Evolutionary conservation across 2,797 vertebrate species (phyloP).

Genomic region (Brotula barbata): DNA sequence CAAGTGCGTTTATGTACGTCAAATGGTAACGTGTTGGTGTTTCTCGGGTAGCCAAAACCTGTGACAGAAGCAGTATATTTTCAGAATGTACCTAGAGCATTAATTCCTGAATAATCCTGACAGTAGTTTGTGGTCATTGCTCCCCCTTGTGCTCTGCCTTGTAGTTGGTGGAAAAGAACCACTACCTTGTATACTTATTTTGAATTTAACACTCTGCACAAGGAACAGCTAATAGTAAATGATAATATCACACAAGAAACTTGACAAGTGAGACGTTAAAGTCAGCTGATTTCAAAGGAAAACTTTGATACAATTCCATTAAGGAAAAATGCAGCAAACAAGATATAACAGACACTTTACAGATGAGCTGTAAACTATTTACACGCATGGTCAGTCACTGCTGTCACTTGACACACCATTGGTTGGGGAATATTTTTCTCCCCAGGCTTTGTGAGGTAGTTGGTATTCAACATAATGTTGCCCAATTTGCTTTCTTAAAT

Average conservation of each 20-base stretch:
- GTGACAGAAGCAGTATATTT: background rate
- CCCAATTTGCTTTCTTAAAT: background rate
- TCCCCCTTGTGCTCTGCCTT: constrained; percentile 43
- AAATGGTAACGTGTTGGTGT: background rate
- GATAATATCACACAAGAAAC: background rate
- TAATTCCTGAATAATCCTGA: constrained; percentile 4
- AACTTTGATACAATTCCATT: background rate
- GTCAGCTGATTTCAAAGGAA: background rate
- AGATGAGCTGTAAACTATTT: too few species aligned
- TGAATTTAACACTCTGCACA: constrained; percentile 1
- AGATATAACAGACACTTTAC: too few species aligned
- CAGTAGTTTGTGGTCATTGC: constrained; percentile 32
- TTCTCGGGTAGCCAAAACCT: background rate
- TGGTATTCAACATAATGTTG: background rate
- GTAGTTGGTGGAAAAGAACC: background rate
- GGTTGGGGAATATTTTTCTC: background rate
- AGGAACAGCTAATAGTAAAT: background rate
- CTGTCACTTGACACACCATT: background rate
- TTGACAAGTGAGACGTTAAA: background rate
- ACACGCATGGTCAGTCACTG: too few species aligned
- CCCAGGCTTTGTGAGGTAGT: background rate
- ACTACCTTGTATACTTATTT: background rate
- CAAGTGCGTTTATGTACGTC: background rate
- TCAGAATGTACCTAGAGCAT: background rate
- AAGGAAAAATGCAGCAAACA: background rate